phyloP scores from a whole-genome alignment of 2,797 vertebrate genomes.

The Phataginus tricuspis region DNA sequence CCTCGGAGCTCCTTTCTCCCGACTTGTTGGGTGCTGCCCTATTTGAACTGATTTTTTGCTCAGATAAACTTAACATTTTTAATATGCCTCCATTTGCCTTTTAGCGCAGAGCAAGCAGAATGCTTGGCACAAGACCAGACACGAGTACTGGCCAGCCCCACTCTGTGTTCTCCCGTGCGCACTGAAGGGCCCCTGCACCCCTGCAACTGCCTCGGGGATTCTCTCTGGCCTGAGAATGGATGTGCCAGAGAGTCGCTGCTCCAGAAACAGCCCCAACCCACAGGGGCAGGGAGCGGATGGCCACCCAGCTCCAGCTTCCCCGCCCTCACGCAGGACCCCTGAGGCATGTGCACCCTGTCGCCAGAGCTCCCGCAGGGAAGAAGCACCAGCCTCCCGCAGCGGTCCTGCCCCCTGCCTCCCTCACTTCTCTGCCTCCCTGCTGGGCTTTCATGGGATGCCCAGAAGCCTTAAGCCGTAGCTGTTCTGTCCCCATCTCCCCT shows the following conservation, averaged over 20 bases:
- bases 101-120: background rate
- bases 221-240: background rate
- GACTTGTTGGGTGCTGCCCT: background rate
- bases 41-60: background rate
- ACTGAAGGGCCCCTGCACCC: background rate
- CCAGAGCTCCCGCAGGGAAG: background rate
- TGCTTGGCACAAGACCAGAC: too few species aligned
- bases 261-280: background rate
- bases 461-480: background rate
- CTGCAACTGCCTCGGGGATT: background rate
- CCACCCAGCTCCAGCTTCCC: too few species aligned
- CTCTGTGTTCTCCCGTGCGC: fast-evolving
- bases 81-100: background rate
- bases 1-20: background rate
- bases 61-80: background rate
- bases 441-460: background rate
- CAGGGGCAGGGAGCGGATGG: background rate
- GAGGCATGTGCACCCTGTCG: too few species aligned
- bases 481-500: background rate
- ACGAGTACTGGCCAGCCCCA: background rate
- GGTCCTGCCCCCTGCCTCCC: background rate
- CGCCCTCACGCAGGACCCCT: too few species aligned
- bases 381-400: background rate
- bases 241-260: background rate
- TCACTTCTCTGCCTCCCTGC: background rate